Conservation (phyloP, 2,797 vertebrate genomes). For the Paedocypris micromegethes region DNA sequence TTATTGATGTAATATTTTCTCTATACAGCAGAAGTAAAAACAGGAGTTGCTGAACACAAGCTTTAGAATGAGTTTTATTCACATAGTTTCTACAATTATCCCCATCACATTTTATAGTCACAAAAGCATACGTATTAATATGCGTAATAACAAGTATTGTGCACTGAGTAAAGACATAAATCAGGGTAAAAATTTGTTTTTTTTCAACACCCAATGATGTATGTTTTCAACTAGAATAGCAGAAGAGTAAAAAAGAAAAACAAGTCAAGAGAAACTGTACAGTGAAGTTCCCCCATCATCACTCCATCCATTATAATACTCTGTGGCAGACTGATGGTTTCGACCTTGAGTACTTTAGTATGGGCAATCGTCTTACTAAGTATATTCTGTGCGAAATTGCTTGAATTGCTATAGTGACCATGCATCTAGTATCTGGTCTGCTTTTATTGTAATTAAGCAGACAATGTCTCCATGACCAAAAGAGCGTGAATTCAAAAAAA, state of each 20-base stretch:
- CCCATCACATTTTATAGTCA: too few relatives aligned
- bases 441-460: too few relatives aligned
- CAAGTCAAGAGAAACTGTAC: constrained; percentile 19
- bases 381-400: neutral
- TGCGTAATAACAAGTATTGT: too few relatives aligned
- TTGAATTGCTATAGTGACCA: too few relatives aligned
- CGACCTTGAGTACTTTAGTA: constrained; percentile 17
- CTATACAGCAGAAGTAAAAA: too few relatives aligned
- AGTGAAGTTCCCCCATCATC: constrained; percentile 10
- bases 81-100: too few relatives aligned
- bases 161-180: neutral
- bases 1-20: too few relatives aligned
- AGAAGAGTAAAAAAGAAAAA: constrained; percentile 13
- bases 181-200: constrained; percentile 1
- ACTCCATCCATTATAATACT: constrained; percentile 15
- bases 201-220: constrained; percentile 6
- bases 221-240: constrained; percentile 11
- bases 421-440: too few relatives aligned
- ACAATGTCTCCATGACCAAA: too few relatives aligned
- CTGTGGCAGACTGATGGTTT: constrained; percentile 4
- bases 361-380: neutral
- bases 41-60: too few relatives aligned
- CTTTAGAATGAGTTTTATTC: too few relatives aligned
- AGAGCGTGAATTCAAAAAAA: neutral
- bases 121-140: too few relatives aligned